phyloP scores from a whole-genome alignment of 2,888 invertebrate genomes.

The Drosophila antonietae region DNA sequence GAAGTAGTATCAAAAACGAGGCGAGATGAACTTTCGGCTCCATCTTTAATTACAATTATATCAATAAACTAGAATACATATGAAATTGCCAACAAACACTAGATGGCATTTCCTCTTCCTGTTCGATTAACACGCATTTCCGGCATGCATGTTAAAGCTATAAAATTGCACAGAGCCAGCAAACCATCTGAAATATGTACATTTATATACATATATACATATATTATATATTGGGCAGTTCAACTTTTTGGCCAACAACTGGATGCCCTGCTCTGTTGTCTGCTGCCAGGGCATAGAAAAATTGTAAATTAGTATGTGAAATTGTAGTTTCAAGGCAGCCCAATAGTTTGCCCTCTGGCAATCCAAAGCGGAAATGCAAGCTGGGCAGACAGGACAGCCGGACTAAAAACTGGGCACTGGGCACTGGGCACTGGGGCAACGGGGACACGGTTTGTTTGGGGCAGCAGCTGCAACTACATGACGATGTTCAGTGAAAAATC shows the following conservation, averaged over 20 bases:
- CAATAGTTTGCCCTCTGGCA: constrained; percentile 68
- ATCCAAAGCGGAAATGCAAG: constrained; percentile 64
- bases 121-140: constrained; percentile 72
- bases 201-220: constrained; percentile 10
- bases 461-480: constrained; percentile 52
- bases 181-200: constrained; percentile 37
- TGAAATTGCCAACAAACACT: constrained; percentile 36
- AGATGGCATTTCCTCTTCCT: constrained; percentile 57
- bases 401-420: background rate
- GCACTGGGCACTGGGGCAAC: background rate
- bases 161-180: constrained; percentile 17
- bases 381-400: constrained; percentile 33
- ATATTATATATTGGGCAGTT: constrained; percentile 10
- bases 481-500: constrained; percentile 45
- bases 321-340: constrained; percentile 56
- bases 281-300: constrained; percentile 38
- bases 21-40: background rate
- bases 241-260: constrained; percentile 31
- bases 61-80: constrained; percentile 27
- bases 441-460: constrained; percentile 36
- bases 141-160: constrained; percentile 49
- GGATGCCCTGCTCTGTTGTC: constrained; percentile 24
- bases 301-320: constrained; percentile 70
- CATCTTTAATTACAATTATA: constrained; percentile 24
- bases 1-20: background rate